These are phyloP conservation scores for Drosophila atroscutellata DNA, from an alignment of 2,888 invertebrate genomes.

Conservation along the genomic window DNA sequence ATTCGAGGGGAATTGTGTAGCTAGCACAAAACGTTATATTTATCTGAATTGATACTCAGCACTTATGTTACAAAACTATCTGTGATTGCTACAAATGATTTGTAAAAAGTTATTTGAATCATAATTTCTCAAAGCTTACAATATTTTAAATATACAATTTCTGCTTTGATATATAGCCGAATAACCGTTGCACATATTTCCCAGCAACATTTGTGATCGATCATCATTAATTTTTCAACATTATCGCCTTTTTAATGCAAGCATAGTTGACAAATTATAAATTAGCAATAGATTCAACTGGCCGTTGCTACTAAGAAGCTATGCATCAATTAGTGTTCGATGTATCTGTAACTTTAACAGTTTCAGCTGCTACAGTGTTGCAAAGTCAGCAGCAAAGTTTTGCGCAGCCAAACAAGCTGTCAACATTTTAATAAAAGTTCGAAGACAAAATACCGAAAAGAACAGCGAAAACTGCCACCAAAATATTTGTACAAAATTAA, in stretches of 20 bases:
- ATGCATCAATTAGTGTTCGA: conserved; percentile 25
- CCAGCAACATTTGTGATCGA: neutral
- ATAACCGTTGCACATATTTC: neutral
- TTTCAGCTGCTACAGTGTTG: conserved; percentile 11
- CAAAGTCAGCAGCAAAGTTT: conserved; percentile 24
- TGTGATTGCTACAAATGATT: neutral
- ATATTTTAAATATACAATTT: neutral
- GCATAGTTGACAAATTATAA: neutral
- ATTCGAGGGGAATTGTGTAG: conserved; percentile 9
- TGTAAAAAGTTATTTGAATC: neutral
- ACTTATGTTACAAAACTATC: neutral
- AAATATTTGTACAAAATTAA: conserved; percentile 71
- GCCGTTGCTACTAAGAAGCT: neutral
- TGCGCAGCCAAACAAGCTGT: conserved; percentile 63
- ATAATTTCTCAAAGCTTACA: neutral
- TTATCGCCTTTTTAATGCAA: neutral
- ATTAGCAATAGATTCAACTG: neutral
- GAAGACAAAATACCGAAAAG: neutral
- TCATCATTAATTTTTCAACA: neutral
- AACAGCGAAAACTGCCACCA: conserved; percentile 38
- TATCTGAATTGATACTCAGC: neutral
- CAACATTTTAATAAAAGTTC: conserved; percentile 67
- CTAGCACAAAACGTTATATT: conserved; percentile 3
- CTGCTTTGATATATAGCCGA: neutral
- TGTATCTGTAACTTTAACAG: neutral